Conservation (phyloP, 2,113 vertebrate genomes). For the Clarias batrachus region DNA sequence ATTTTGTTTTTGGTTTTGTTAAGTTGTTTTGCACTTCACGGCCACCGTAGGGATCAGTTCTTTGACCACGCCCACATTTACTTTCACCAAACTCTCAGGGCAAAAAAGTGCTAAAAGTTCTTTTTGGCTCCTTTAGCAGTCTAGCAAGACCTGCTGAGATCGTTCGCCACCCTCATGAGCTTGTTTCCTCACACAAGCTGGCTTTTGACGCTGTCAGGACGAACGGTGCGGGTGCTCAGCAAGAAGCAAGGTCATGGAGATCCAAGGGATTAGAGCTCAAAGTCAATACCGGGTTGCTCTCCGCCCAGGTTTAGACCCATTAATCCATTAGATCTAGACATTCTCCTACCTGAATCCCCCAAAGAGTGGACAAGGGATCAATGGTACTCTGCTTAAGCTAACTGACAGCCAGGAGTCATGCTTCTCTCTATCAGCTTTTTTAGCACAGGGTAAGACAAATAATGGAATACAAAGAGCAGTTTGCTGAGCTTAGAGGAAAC, state of each 20-base stretch:
- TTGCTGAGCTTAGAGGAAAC: background rate
- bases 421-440: constrained; percentile 34
- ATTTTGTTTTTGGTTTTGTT: too few species aligned
- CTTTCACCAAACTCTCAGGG: background rate
- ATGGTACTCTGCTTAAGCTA: constrained; percentile 61
- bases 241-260: constrained; percentile 71
- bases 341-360: constrained; percentile 65
- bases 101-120: background rate
- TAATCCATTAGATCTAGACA: constrained; percentile 79
- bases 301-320: constrained; percentile 71
- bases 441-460: background rate
- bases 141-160: background rate
- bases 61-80: background rate
- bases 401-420: constrained; percentile 61
- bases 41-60: too few species aligned
- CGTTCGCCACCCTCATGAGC: background rate
- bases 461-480: constrained; percentile 2
- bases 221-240: constrained; percentile 51
- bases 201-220: constrained; percentile 17
- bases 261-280: constrained; percentile 74
- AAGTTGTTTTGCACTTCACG: too few species aligned
- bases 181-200: constrained; percentile 20
- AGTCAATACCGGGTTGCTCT: constrained; percentile 73
- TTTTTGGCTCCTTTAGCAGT: background rate
- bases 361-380: constrained; percentile 68